Base-by-base conservation (phyloP, 2,113 vertebrate species). In the Fulmarus glacialis region DNA sequence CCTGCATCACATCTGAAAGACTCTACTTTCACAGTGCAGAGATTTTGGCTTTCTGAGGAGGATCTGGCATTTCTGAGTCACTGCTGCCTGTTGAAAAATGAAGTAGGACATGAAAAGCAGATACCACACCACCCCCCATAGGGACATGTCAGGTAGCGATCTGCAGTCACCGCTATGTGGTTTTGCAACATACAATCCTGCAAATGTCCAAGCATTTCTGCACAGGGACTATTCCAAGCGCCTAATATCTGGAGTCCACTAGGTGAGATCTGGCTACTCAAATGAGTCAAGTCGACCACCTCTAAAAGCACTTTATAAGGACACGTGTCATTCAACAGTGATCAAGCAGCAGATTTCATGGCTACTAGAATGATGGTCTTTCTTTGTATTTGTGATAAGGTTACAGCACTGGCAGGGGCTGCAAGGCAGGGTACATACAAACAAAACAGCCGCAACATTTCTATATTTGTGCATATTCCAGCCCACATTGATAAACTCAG, bases 31-130 rank as follows among this genome's bases (percentile, higher is more conserved):
- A 62, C 15, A 86, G 36, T 24, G 36, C 67, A 96, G 66, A 71
- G 56, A 93, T 82, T 94, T 45, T 82, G 78, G 53, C 40, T 91
- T 94, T 89, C 89, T 94, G 87, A 82, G 64, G n/a, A 87, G 45
- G 77, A 40, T 95, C n/a, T 87, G 83, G 59, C 81, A 90, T 55
- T 93, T 96, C 82, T 89, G 81, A 96, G 34, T 94, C 81, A 91
- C 40, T 85, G 81, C 2, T 14, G 64, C 47, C 89, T 70, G 45
- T 87, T 90, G 84, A 79, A 87, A 92, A 93, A 45, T 40, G 8
- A 95, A 96, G 73, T 16, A 18, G 36, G 58, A 94, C 48, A 95
- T 48, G n/a, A 89, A 89, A 40, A 89, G 56, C 30, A 67, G 40
- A 71, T 71, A 82, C 59, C 38, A 74, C 58, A 67, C 34, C 60